phyloP scores from a whole-genome alignment of 2,888 invertebrate genomes.

The Aquatica leii region DNA sequence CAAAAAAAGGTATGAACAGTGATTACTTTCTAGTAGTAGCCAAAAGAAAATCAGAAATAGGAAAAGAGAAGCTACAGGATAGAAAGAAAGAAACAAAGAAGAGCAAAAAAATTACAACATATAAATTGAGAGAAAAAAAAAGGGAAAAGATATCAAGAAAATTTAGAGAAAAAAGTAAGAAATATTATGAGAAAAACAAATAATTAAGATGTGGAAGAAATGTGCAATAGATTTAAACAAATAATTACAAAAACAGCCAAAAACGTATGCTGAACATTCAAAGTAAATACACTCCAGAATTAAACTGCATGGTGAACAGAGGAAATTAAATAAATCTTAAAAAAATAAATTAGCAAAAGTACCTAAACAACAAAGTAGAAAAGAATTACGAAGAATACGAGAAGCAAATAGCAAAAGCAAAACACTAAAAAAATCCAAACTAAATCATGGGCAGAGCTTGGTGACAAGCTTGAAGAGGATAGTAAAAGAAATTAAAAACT shows the following conservation, averaged over 20 bases:
- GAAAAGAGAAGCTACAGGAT: slow-evolving; percentile 9
- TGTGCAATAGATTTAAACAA: slow-evolving; percentile 12
- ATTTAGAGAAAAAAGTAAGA: slow-evolving; percentile 9
- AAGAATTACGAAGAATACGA: neutral
- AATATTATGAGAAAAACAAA: slow-evolving; percentile 12
- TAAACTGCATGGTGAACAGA: slow-evolving; percentile 11
- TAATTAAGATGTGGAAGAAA: slow-evolving; percentile 14
- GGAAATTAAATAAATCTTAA: slow-evolving; percentile 7
- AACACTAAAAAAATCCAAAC: neutral
- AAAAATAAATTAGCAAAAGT: no score
- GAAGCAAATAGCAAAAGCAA: neutral
- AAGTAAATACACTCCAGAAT: slow-evolving; percentile 12
- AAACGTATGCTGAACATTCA: slow-evolving; percentile 17
- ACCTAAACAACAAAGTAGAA: slow-evolving; percentile 2
- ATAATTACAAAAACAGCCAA: slow-evolving; percentile 11
- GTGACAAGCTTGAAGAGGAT: neutral
- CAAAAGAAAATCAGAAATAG: no score
- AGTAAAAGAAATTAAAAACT: neutral
- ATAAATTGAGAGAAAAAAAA: slow-evolving; percentile 3
- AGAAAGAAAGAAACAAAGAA: slow-evolving; percentile 9
- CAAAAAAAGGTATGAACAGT: slow-evolving; percentile 11
- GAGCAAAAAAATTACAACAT: neutral
- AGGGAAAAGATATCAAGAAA: slow-evolving; percentile 15
- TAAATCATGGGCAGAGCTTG: neutral
- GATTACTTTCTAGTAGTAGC: slow-evolving; percentile 12